These are phyloP conservation scores for Eremophila alpestris DNA, from an alignment of 2,797 vertebrate genomes.

Conservation along the genomic window DNA sequence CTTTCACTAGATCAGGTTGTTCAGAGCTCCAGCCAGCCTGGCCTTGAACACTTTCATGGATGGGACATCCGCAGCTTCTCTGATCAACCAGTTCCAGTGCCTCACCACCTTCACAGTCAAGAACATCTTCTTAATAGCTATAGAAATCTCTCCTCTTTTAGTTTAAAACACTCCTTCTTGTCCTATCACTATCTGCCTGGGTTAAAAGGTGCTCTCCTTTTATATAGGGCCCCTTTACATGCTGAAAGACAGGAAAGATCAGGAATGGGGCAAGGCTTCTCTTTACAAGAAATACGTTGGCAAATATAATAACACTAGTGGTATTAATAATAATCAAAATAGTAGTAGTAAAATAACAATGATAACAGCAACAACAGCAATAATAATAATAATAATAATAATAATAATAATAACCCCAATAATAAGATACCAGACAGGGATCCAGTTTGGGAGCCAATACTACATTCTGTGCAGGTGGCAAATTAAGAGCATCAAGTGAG, in stretches of 20 bases:
- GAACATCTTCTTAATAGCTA: not conserved
- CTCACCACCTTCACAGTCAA: not conserved
- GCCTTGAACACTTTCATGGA: not conserved
- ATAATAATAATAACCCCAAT: not conserved
- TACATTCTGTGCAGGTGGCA: not conserved
- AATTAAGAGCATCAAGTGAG: not conserved
- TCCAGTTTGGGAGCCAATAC: not conserved
- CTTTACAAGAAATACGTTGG: not conserved
- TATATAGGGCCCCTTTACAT: not conserved
- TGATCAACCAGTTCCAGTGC: too few relatives aligned
- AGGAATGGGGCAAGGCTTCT: not conserved
- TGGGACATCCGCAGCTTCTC: not conserved
- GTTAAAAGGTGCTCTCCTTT: not conserved
- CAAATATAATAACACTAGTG: not conserved
- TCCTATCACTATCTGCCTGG: not conserved
- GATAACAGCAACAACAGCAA: too few relatives aligned
- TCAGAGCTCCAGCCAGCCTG: not conserved
- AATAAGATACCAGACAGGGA: not conserved
- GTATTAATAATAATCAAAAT: rapidly evolving
- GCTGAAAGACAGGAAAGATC: not conserved
- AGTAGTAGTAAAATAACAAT: too few relatives aligned
- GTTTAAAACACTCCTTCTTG: not conserved
- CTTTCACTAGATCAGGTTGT: not conserved
- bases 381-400: rapidly evolving
- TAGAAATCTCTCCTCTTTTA: not conserved